Percentiles rank a stretch among this genome's conserved stretches.
phyloP scores from a whole-genome alignment of 1,140 invertebrate genomes.

The Paracyclopina nana region DNA sequence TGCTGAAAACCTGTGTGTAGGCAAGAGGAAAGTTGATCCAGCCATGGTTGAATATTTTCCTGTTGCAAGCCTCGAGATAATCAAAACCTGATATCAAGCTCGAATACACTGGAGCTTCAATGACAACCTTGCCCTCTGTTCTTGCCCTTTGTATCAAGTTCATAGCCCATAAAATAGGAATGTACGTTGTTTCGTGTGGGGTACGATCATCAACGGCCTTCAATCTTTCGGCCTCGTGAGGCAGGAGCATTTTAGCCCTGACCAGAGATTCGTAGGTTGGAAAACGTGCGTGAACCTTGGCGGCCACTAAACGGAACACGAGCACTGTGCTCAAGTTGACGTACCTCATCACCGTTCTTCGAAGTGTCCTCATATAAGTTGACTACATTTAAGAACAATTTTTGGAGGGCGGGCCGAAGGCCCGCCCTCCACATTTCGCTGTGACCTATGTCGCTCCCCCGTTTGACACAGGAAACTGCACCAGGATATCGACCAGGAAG shows the following conservation, averaged over 20 bases:
- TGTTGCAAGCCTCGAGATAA: not conserved
- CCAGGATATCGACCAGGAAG: too few species aligned
- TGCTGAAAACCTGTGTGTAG: slow-evolving; percentile 22
- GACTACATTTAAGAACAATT: too few species aligned
- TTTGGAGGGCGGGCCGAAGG: too few species aligned
- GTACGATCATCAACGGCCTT: not conserved
- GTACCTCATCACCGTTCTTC: slow-evolving; percentile 42
- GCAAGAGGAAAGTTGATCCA: slow-evolving; percentile 32
- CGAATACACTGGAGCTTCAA: not conserved
- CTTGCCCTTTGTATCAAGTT: not conserved
- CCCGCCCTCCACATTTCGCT: too few species aligned
- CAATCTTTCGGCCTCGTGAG: slow-evolving; percentile 32
- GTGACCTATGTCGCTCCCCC: too few species aligned
- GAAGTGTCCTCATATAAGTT: too few species aligned
- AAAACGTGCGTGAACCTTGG: slow-evolving; percentile 71
- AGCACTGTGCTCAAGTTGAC: slow-evolving; percentile 41
- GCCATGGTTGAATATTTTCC: slow-evolving; percentile 27
- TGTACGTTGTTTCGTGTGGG: not conserved
- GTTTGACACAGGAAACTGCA: too few species aligned
- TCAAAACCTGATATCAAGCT: not conserved
- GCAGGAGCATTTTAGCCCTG: slow-evolving; percentile 44
- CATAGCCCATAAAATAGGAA: not conserved
- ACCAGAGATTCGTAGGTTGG: slow-evolving; percentile 67
- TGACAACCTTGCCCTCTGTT: not conserved
- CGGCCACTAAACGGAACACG: slow-evolving; percentile 43